Percentiles rank a stretch among this genome's conserved stretches.
These are phyloP conservation scores for Microctonus hyperodae DNA, from an alignment of 2,888 invertebrate species.

Conservation along the genomic window DNA sequence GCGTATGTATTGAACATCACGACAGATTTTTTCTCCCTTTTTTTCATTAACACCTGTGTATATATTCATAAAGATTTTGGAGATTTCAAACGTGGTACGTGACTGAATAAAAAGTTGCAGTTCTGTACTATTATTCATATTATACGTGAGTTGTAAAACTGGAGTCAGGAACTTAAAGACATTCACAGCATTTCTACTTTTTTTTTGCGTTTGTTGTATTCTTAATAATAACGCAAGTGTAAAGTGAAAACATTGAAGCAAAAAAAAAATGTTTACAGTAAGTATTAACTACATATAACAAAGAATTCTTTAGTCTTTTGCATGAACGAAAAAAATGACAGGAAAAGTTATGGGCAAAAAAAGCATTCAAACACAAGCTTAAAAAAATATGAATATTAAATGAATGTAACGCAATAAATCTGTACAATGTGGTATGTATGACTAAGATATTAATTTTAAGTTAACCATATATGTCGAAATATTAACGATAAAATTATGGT, in stretches of 20 bases:
- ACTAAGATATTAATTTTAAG: background rate
- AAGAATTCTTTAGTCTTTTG: background rate
- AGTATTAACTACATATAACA: background rate
- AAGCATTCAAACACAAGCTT: too few species aligned
- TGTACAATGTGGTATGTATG: background rate
- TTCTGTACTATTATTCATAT: background rate
- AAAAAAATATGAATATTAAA: background rate
- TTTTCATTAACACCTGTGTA: background rate
- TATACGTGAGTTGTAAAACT: background rate
- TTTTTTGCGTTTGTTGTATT: background rate
- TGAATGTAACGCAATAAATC: background rate
- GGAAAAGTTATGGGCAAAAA: background rate
- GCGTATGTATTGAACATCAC: background rate
- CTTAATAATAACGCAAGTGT: background rate
- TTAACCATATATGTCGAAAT: constrained; percentile 9
- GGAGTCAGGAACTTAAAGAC: background rate
- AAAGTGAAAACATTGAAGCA: background rate
- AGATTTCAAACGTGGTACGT: background rate
- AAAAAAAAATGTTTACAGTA: background rate
- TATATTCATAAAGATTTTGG: constrained; percentile 4
- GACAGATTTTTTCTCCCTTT: background rate
- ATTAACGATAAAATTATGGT: background rate
- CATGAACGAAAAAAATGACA: background rate
- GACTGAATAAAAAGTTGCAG: background rate
- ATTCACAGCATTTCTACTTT: background rate